Conservation (phyloP, 2,113 vertebrate species). For the Salvelinus alpinus region DNA sequence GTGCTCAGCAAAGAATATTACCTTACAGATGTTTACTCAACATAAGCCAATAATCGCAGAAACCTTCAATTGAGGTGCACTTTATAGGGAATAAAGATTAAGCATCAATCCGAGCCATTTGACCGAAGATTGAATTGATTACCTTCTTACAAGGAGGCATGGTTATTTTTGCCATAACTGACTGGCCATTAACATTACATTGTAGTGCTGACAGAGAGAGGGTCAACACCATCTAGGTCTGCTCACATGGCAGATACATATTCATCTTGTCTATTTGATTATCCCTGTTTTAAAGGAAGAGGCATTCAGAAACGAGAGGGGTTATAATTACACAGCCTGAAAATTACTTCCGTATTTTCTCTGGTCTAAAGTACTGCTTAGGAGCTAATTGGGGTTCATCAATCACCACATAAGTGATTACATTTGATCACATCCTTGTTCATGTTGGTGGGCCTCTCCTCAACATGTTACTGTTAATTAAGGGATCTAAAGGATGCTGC, state of each 20-base stretch:
- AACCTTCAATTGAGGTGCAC: constrained; percentile 69
- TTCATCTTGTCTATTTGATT: constrained; percentile 65
- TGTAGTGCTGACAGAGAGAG: constrained; percentile 53
- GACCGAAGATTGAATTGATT: constrained; percentile 77
- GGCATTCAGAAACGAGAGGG: constrained; percentile 40
- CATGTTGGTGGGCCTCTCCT: not conserved
- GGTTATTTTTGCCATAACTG: constrained; percentile 80
- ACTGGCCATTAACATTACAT: constrained; percentile 69
- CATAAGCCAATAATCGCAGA: constrained; percentile 68
- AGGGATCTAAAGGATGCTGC: not conserved
- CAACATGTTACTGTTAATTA: too few species aligned
- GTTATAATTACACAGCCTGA: constrained; percentile 64
- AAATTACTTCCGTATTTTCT: constrained; percentile 64
- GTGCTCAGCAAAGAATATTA: constrained; percentile 62
- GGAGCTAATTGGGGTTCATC: constrained; percentile 53
- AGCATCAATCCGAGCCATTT: constrained; percentile 67
- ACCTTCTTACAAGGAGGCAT: constrained; percentile 74
- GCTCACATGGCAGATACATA: constrained; percentile 48
- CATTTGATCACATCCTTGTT: constrained; percentile 20
- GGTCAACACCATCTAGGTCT: constrained; percentile 64
- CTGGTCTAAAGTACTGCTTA: constrained; percentile 27
- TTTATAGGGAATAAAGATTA: constrained; percentile 54
- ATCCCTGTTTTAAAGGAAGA: constrained; percentile 58
- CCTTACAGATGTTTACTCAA: constrained; percentile 72
- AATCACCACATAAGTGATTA: constrained; percentile 48